Base-by-base conservation (phyloP, 2,113 vertebrate species). In the Colossoma macropomum region DNA sequence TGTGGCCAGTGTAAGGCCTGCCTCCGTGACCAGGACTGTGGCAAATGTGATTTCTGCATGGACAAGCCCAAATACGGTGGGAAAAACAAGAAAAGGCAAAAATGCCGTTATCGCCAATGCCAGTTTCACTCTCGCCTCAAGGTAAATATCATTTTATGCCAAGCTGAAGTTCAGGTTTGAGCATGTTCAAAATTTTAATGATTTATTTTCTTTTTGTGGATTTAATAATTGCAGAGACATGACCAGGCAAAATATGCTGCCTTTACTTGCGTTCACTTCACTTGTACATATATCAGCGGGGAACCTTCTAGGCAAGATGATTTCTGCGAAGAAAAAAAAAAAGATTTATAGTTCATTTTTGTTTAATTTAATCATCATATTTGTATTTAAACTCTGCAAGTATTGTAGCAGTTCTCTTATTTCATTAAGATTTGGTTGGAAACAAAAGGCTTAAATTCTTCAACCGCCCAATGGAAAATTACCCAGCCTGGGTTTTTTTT, bases 1-100 rank as follows among this genome's bases (percentile, higher is more conserved):
- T 95, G 95, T 65, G 91, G 91, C 54, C 81, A 88, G 76, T 95
- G 95, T 82, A 91, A 89, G 59, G 93, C 94, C 56, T 95, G 95
- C 84, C 90, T 90, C 50, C 90, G 90, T 74, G 86, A 86, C 19
- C 85, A 85, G 25, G 94, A 95, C 88, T 95, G 95, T 69, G 93
- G 94, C 68, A 87, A 84, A 70, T 95, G 95, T 0, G 93, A 95
- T 87, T 94, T 94, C 89, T 95, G 95, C 91, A 90, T 89, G 9
- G 94, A 95, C 92, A 95, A 95, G 89, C 93, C 95, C 89, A 95
- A 94, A 86, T 95, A 93, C 17, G 95, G 95, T 3, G 95, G 95
- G 75, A 88, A 86, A 27, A 95, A 95, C 81, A 92, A 92, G 83
- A 94, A 95, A 90, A 92, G 92, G 83, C 95, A 95, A 90, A 95